These are phyloP conservation scores for Misgurnus anguillicaudatus DNA, from an alignment of 2,113 vertebrate species.

Conservation along the genomic window DNA sequence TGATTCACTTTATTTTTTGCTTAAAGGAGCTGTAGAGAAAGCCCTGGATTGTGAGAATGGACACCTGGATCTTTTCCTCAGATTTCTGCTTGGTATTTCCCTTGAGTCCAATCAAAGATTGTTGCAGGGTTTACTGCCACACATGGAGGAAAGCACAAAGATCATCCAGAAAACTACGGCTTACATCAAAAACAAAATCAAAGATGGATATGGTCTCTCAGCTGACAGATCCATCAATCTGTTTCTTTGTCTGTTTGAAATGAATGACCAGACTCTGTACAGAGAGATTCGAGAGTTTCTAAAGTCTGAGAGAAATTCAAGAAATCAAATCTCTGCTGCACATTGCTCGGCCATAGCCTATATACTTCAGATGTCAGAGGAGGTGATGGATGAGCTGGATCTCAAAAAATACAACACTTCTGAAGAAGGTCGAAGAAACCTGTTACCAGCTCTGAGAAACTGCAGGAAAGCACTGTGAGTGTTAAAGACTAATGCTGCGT, in stretches of 20 bases:
- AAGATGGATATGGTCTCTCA: conserved; percentile 31
- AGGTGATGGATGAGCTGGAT: conserved; percentile 42
- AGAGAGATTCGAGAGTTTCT: conserved; percentile 23
- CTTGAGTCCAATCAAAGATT: no score
- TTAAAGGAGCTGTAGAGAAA: conserved; percentile 31
- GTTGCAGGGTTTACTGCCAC: no score
- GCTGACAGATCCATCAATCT: conserved; percentile 14
- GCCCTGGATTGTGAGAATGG: conserved; percentile 11
- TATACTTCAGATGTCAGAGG: conserved; percentile 38
- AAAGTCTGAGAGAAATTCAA: background rate
- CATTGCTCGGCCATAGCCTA: conserved; percentile 38
- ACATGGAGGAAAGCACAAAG: conserved; percentile 10
- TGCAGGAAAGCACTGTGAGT: conserved; percentile 41
- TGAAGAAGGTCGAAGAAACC: conserved; percentile 23
- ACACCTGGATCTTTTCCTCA: background rate
- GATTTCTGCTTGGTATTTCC: no score
- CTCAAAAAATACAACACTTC: conserved; percentile 31
- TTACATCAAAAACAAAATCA: conserved; percentile 44
- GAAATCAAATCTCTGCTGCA: conserved; percentile 22
- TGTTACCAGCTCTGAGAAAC: conserved; percentile 41
- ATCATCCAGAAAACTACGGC: conserved; percentile 12
- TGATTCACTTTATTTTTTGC: conserved; percentile 26
- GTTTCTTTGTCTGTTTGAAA: no score
- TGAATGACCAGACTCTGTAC: no score
- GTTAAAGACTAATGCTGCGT: no score